Base-by-base conservation (phyloP, 2,888 invertebrate species). In the Drosophila tripunctata region DNA sequence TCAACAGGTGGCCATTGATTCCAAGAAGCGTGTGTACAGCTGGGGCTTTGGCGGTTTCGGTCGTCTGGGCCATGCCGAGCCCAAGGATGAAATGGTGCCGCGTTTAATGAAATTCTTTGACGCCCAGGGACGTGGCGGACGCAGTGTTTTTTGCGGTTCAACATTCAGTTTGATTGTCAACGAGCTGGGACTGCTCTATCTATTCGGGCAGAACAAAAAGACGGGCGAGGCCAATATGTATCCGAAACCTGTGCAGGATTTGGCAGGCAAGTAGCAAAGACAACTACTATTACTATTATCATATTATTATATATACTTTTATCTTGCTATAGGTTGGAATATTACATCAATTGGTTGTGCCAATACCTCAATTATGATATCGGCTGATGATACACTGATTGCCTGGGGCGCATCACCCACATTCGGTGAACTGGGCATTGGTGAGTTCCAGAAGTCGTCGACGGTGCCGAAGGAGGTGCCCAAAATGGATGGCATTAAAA, bases 21-120 rank as follows among this genome's bases (percentile, higher is more conserved):
- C 96, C 0, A 95, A 95, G 90, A 97, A 96, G 91, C 94, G 98
- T 8, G 96, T 96, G 0, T 98, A 94, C 91, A 97, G 97, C 51
- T 98, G 98, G 98, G 98, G 98, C 15, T 98, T 98, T 91, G 98
- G 98, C 8, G 98, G 98, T 0, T 97, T 98, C 88, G 98, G 98
- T 0, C 94, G 98, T 1, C 92, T 98, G 10, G 98, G 98, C 0
- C 98, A 98, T 92, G 96, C 97, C 5, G 98, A 97, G 87, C 97
- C 95, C 62, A 96, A 96, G 89, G 98, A 98, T 91, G 98, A 98
- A 92, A 93, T 96, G 91, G 96, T 97, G 36, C 95, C 95, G 21
- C 92, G 96, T n/a, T 93, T 97, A 51, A 95, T 98, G 78, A 97
- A 97, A 90, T 96, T 95, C 91, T 96, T 97, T 90, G 97, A 98